Conservation (phyloP, 2,888 invertebrate species). For the Myopa testacea region DNA sequence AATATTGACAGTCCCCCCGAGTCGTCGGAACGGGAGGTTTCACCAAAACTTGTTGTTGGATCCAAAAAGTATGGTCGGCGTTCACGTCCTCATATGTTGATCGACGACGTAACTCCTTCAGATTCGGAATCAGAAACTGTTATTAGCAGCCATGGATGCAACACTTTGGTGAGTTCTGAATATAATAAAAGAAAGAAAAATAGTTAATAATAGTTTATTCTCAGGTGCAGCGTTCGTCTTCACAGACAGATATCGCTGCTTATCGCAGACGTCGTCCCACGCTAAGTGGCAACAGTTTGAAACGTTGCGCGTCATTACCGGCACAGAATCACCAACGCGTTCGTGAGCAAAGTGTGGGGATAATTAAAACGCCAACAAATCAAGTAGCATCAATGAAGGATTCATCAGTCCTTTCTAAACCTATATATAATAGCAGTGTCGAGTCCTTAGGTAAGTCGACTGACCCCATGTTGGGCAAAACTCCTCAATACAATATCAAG, state of each 20-base stretch:
- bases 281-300: conserved; percentile 69
- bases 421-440: conserved; percentile 61
- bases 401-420: conserved; percentile 32
- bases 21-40: conserved; percentile 78
- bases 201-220: background rate
- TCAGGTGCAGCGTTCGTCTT: conserved; percentile 71
- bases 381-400: conserved; percentile 43
- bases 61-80: conserved; percentile 82
- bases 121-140: conserved; percentile 61
- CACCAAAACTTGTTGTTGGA: conserved; percentile 79
- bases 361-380: conserved; percentile 54
- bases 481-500: too few species aligned
- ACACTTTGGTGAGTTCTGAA: conserved; percentile 25
- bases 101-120: conserved; percentile 62
- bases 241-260: conserved; percentile 71
- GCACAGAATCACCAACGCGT: conserved; percentile 57
- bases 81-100: conserved; percentile 73
- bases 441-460: conserved; percentile 66
- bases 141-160: conserved; percentile 34
- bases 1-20: conserved; percentile 65
- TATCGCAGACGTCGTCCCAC: conserved; percentile 67
- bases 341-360: conserved; percentile 39
- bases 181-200: conserved; percentile 11
- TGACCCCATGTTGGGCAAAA: background rate
- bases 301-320: conserved; percentile 72